A percentile compares a stretch with the other conserved stretches of the same genome.
Evolutionary conservation across 2,113 vertebrate genomes (phyloP).

Genomic region (Dryoscopus gambensis): DNA sequence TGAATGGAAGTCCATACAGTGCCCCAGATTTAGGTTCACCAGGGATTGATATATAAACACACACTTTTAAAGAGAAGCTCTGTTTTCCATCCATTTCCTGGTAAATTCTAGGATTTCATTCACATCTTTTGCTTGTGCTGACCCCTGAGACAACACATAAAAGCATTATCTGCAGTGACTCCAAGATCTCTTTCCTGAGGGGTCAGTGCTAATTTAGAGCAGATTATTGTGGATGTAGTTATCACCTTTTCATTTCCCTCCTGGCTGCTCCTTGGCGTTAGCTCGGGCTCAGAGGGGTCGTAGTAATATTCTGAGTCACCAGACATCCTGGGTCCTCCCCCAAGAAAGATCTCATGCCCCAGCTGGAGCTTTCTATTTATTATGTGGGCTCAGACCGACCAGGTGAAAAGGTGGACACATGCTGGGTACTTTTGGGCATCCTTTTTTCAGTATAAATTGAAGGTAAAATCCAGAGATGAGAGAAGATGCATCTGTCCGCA

Average conservation of each 20-base stretch:
- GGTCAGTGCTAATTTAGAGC: background rate
- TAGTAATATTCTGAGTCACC: background rate
- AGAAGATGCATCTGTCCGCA: background rate
- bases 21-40: background rate
- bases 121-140: background rate
- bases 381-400: background rate
- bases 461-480: background rate
- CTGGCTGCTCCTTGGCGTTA: background rate
- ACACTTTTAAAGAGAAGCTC: background rate
- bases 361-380: background rate
- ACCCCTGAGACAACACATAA: background rate
- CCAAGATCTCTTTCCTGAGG: background rate
- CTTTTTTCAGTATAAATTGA: background rate
- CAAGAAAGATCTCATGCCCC: background rate
- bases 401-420: background rate
- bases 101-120: background rate
- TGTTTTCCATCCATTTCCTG: background rate
- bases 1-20: background rate
- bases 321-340: background rate
- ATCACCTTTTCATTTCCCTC: constrained; percentile 16
- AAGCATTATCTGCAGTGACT: background rate
- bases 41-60: background rate
- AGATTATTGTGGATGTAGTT: background rate
- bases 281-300: background rate
- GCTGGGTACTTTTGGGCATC: background rate